phyloP scores from a whole-genome alignment of 2,113 vertebrate species.

The Eulemur macaco region DNA sequence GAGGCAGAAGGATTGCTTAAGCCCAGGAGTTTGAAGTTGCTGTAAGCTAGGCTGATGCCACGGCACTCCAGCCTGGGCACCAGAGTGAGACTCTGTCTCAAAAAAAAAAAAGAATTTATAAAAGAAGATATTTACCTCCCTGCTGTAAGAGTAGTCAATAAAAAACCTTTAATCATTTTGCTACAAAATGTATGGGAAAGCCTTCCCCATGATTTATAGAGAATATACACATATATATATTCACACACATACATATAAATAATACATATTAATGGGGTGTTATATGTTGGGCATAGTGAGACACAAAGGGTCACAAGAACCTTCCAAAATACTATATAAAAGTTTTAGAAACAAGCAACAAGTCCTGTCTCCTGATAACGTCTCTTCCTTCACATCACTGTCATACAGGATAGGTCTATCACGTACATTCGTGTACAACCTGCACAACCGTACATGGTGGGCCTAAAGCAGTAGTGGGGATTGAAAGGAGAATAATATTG shows the following conservation, averaged over 20 bases:
- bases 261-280: not conserved
- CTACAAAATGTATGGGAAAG: not conserved
- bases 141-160: not conserved
- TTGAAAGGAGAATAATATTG: not conserved
- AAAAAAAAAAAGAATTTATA: not conserved
- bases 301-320: not conserved
- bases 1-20: too few species aligned
- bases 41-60: too few species aligned
- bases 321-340: not conserved
- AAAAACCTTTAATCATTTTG: conserved; percentile 13
- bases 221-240: not conserved
- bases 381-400: not conserved
- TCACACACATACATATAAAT: not conserved
- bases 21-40: too few species aligned
- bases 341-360: not conserved
- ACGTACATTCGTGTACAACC: not conserved
- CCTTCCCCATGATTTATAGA: not conserved
- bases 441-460: not conserved
- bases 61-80: too few species aligned
- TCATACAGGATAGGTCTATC: not conserved
- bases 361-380: not conserved
- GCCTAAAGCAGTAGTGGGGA: not conserved
- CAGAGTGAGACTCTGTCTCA: too few species aligned
- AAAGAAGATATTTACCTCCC: not conserved
- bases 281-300: not conserved